Base-by-base conservation (phyloP, 2,113 vertebrate species). In the Meriones unguiculatus region DNA sequence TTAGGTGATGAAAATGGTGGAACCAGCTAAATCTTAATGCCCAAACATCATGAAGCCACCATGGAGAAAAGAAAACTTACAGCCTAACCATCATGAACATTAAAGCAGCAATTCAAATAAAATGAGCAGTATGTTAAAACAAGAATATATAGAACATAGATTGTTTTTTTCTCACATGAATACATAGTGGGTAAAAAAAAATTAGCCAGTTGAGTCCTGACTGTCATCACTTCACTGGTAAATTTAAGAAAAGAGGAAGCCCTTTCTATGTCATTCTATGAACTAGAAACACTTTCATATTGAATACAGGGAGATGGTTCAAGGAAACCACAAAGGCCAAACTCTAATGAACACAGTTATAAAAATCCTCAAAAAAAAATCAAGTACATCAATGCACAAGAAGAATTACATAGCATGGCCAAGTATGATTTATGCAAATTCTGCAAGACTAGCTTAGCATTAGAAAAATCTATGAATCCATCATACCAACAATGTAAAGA, bases 391-490 rank as follows among this genome's bases (percentile, higher is more conserved):
- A 70, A 46, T 64, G 3, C 15, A 65, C 52, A 28, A 54, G 9
- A 81, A 88, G 25, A 81, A 73, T 80, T 91, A 87, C 1, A 82
- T 57, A 94, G 72, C 35, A 88, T 32, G 17, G 65, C 9, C 8
- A 73, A 87, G 54, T 87, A 52, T 75, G 35, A 95, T 73, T 92
- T 81, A 87, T 87, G 32, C 8, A 46, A 89, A 82, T 41, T 65
- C 65, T 38, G 41, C 41, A 89, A 64, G 57, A 65, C 25, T 65
- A 25, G 11, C n/a, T 84, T n/a, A 65, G 54, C 35, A 75, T 41
- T 54, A 52, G 62, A 32, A 82, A 89, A 75, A 94, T 84, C 8
- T 82, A 38, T 84, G n/a, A 67, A 82, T 88, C 32, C 52, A 54
- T 87, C 18, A 80, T 11, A 52, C 15, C 32, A 87, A 87, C 12